Percentiles rank a stretch among this genome's conserved stretches.
Conservation (phyloP, 2,113 vertebrate genomes). For the Sinocyclocheilus grahami region DNA sequence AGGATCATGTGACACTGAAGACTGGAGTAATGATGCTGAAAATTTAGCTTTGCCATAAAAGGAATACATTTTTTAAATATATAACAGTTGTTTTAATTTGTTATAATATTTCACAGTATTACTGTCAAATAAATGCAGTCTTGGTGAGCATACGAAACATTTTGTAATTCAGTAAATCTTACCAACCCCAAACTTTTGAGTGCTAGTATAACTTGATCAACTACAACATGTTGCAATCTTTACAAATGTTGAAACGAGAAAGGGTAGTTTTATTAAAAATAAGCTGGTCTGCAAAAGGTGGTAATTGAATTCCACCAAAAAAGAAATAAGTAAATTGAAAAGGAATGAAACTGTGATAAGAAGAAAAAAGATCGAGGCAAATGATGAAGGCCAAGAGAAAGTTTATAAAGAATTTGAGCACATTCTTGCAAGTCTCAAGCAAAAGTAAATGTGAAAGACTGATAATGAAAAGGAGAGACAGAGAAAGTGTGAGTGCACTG, state of each 20-base stretch:
- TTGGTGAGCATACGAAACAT: no score
- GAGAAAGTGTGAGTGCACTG: slow-evolving; percentile 55
- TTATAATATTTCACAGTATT: no score
- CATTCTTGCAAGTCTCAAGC: background rate
- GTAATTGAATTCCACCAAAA: background rate
- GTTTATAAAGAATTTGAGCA: slow-evolving; percentile 14
- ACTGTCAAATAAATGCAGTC: no score
- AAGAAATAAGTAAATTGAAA: background rate
- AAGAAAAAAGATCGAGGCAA: slow-evolving; percentile 7
- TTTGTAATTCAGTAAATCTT: no score
- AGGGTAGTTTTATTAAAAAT: background rate
- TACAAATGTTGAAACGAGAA: background rate
- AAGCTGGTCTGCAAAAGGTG: background rate
- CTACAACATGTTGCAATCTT: background rate
- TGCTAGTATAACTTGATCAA: background rate
- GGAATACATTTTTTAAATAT: no score
- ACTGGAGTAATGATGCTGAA: no score
- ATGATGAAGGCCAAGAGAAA: background rate
- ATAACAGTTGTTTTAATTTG: no score
- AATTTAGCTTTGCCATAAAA: no score
- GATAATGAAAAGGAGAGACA: slow-evolving; percentile 38
- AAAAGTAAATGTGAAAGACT: slow-evolving; percentile 30
- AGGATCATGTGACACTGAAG: no score
- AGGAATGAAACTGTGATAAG: background rate
- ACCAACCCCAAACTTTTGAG: background rate